Percentiles rank a stretch among this genome's conserved stretches.
Evolutionary conservation across 1,140 invertebrate genomes (phyloP).

Genomic region (Drosophila sucinea): DNA sequence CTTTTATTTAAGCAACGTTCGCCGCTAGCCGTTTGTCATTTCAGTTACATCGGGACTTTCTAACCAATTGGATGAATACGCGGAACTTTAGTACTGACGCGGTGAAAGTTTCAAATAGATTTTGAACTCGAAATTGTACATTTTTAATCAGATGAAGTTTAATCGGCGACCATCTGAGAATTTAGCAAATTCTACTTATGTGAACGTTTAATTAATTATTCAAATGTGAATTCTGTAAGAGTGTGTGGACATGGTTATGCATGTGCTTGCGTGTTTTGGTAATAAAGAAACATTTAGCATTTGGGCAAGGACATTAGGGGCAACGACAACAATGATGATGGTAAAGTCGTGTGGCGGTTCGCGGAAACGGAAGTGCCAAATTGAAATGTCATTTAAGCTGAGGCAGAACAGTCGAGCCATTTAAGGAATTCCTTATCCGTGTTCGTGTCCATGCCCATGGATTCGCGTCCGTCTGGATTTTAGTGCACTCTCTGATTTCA

Average conservation of each 20-base stretch:
- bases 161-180: conserved; percentile 32
- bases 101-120: conserved; percentile 37
- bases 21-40: conserved; percentile 43
- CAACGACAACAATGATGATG: conserved; percentile 48
- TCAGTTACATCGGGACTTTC: conserved; percentile 74
- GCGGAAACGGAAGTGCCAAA: conserved; percentile 78
- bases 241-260: conserved; percentile 9
- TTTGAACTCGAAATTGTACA: conserved; percentile 65
- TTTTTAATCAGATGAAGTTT: conserved; percentile 46
- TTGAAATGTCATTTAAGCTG: conserved; percentile 78
- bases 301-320: conserved; percentile 73
- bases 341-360: conserved; percentile 11
- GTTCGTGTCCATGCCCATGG: conserved; percentile 5
- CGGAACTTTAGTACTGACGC: conserved; percentile 29
- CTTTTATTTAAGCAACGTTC: conserved; percentile 29
- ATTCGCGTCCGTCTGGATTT: conserved; percentile 22
- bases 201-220: conserved; percentile 31
- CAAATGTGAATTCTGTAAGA: conserved; percentile 28
- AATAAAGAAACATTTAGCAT: conserved; percentile 40
- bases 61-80: conserved; percentile 61
- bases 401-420: conserved; percentile 25
- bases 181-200: conserved; percentile 15
- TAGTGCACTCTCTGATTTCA: conserved; percentile 44
- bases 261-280: conserved; percentile 38
- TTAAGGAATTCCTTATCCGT: conserved; percentile 37